Conservation (phyloP, 2,888 invertebrate genomes). For the Caenorhabditis sp. region DNA sequence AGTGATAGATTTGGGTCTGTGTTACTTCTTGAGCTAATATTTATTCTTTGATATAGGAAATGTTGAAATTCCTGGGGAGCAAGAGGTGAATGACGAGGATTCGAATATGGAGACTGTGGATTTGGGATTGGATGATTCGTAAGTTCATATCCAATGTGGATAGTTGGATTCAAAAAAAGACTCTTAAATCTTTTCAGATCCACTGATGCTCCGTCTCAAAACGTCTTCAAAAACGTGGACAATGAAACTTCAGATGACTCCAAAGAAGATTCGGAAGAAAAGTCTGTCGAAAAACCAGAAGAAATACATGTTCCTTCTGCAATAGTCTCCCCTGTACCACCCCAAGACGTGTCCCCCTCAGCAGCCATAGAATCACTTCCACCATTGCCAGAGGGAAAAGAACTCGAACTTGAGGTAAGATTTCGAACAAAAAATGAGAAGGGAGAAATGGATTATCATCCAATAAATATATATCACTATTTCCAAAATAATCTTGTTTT, state of each 20-base stretch:
- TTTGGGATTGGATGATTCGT: conserved; percentile 61
- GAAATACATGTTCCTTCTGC: conserved; percentile 23
- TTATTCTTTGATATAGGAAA: conserved; percentile 19
- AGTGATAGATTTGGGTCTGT: conserved; percentile 1
- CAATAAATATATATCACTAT: too few species aligned
- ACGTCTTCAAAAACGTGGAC: conserved; percentile 51
- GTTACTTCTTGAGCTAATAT: conserved; percentile 18
- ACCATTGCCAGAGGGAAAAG: conserved; percentile 66
- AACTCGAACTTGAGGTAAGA: conserved; percentile 64
- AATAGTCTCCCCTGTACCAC: not conserved
- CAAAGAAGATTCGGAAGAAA: not conserved
- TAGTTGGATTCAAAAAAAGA: too few species aligned
- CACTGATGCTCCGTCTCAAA: conserved; percentile 4
- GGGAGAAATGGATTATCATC: not conserved
- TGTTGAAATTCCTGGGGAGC: conserved; percentile 38
- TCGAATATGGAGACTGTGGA: conserved; percentile 66
- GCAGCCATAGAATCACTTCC: conserved; percentile 62
- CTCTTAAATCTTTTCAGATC: conserved; percentile 11
- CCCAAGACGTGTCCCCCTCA: conserved; percentile 40
- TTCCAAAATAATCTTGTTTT: not conserved
- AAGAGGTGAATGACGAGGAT: conserved; percentile 52
- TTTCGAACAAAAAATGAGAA: not conserved
- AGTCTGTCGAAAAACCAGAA: conserved; percentile 9
- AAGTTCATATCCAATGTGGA: not conserved
- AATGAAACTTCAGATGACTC: not conserved